These are phyloP conservation scores for Corythoichthys haematopterus DNA, from an alignment of 2,113 vertebrate species.

Conservation along the genomic window DNA sequence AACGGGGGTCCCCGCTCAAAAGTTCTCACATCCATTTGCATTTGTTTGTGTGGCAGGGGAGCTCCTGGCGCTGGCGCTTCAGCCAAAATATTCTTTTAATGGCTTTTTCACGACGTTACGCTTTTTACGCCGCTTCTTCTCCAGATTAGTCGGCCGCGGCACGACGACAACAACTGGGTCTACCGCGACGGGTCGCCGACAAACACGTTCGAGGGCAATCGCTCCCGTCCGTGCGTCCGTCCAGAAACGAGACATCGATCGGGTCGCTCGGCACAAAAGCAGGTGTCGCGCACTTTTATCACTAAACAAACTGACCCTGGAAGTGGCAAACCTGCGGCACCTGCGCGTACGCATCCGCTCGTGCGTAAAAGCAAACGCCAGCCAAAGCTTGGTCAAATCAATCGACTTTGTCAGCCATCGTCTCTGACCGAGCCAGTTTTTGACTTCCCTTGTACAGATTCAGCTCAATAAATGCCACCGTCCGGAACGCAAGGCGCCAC, in stretches of 20 bases:
- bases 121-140: conserved; percentile 56
- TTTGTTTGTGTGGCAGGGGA: conserved; percentile 83
- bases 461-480: too few species aligned
- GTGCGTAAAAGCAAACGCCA: not conserved
- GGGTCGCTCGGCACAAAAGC: not conserved
- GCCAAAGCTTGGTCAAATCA: not conserved
- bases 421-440: too few species aligned
- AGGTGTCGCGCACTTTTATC: conserved; percentile 2
- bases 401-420: not conserved
- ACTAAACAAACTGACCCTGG: not conserved
- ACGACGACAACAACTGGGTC: not conserved
- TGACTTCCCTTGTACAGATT: too few species aligned
- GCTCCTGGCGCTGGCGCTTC: conserved; percentile 23
- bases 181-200: not conserved
- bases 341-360: not conserved
- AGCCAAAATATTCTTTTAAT: conserved; percentile 73
- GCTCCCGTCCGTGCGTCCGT: too few species aligned
- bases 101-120: conserved; percentile 60
- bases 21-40: conserved; percentile 90
- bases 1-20: conserved; percentile 71
- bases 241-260: too few species aligned
- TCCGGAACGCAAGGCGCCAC: too few species aligned
- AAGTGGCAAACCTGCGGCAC: not conserved
- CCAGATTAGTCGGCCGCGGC: conserved; percentile 30
- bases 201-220: too few species aligned